These are phyloP conservation scores for Lepidocyrtoides sp. DNA, from an alignment of 2,888 invertebrate species.

Conservation along the genomic window DNA sequence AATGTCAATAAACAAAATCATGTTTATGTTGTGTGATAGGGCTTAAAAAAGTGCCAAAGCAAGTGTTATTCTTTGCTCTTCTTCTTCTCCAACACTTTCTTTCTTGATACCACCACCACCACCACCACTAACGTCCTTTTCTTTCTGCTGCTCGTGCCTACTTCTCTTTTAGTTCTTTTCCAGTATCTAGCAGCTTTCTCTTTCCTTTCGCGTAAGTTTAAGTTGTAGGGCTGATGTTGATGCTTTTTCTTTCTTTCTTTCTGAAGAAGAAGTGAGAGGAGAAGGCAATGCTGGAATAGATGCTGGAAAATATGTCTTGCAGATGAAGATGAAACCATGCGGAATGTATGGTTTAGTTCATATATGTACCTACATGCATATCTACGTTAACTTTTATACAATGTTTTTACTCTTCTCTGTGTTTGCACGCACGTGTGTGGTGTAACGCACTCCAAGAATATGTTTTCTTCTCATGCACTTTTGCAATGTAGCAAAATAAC, in stretches of 20 bases:
- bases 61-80: constrained; percentile 69
- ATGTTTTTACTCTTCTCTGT: no score
- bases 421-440: not conserved
- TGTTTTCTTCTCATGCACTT: not conserved
- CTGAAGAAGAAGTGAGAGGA: not conserved
- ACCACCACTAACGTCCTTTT: no score
- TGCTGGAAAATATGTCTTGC: not conserved
- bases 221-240: not conserved
- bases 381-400: no score
- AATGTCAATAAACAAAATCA: constrained; percentile 76
- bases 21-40: constrained; percentile 74
- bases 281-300: constrained; percentile 15
- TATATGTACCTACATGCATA: not conserved
- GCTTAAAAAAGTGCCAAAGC: constrained; percentile 65
- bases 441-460: not conserved
- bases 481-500: not conserved
- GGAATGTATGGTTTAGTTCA: not conserved
- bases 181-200: constrained; percentile 3
- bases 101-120: not conserved
- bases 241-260: not conserved
- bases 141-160: not conserved
- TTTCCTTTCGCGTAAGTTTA: not conserved
- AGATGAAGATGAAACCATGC: not conserved
- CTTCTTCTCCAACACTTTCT: constrained; percentile 29
- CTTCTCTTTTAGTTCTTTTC: no score